Conservation (phyloP, 92 coral and sea anemone species). For the Porites rus region DNA sequence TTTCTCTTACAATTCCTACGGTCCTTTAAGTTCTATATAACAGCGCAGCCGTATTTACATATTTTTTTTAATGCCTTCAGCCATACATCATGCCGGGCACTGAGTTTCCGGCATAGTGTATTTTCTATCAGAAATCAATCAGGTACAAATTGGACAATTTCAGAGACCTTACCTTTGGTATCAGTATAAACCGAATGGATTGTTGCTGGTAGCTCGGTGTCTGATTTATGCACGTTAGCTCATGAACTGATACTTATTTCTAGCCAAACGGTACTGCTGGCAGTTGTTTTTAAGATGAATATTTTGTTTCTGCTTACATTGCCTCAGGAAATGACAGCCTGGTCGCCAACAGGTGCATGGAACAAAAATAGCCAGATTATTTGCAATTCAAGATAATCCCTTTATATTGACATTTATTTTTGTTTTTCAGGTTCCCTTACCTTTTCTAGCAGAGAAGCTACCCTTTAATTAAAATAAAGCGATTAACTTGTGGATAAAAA, state of each 20-base stretch:
- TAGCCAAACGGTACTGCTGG: not conserved
- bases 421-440: not conserved
- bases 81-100: not conserved
- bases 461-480: not conserved
- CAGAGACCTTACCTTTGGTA: slow-evolving; percentile 10
- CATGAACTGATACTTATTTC: not conserved
- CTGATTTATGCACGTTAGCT: not conserved
- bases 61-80: slow-evolving; percentile 10
- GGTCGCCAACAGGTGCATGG: slow-evolving; percentile 19
- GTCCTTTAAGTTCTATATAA: not conserved
- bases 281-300: not conserved
- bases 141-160: not conserved
- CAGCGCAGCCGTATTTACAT: slow-evolving; percentile 18
- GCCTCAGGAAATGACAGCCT: slow-evolving; percentile 15
- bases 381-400: slow-evolving; percentile 13
- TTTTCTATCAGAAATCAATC: not conserved
- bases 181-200: not conserved
- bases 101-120: slow-evolving; percentile 17
- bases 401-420: slow-evolving; percentile 2
- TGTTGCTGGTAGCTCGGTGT: not conserved
- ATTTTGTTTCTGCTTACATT: slow-evolving; percentile 10
- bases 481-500: not conserved
- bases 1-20: not conserved
- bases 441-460: not conserved
- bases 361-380: slow-evolving; percentile 35